A percentile compares a stretch with the other conserved stretches of the same genome.
phyloP scores from a whole-genome alignment of 2,113 vertebrate species.

The Shinisaurus crocodilurus region DNA sequence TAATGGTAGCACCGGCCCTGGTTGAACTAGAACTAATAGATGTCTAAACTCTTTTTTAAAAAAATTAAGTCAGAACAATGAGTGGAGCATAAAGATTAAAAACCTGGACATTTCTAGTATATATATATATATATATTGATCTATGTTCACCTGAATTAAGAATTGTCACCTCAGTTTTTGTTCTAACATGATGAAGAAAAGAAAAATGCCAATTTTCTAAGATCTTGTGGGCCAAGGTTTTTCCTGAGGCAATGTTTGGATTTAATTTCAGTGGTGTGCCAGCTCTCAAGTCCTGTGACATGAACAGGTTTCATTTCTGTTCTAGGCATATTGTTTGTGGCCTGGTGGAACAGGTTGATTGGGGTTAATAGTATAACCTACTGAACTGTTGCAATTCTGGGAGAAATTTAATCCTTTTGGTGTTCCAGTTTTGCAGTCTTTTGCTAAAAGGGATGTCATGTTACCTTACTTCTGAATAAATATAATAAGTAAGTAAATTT shows the following conservation, averaged over 20 bases:
- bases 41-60: neutral
- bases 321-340: neutral
- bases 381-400: fast-evolving
- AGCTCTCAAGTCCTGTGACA: fast-evolving
- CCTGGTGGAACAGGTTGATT: fast-evolving
- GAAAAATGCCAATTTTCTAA: neutral
- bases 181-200: neutral
- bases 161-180: neutral
- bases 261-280: neutral
- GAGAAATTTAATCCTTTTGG: fast-evolving
- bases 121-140: neutral
- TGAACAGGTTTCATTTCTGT: fast-evolving
- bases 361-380: fast-evolving
- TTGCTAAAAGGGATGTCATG: fast-evolving
- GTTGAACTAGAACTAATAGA: neutral
- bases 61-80: too few relatives aligned
- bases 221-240: neutral
- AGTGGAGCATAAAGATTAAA: neutral
- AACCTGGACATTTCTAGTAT: neutral
- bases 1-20: too few relatives aligned
- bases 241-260: neutral
- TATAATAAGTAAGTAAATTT: too few relatives aligned
- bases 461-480: fast-evolving
- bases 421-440: fast-evolving
- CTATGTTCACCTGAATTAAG: neutral